These are phyloP conservation scores for Cepaea hortensis DNA, from an alignment of 2,888 invertebrate species.

Conservation along the genomic window DNA sequence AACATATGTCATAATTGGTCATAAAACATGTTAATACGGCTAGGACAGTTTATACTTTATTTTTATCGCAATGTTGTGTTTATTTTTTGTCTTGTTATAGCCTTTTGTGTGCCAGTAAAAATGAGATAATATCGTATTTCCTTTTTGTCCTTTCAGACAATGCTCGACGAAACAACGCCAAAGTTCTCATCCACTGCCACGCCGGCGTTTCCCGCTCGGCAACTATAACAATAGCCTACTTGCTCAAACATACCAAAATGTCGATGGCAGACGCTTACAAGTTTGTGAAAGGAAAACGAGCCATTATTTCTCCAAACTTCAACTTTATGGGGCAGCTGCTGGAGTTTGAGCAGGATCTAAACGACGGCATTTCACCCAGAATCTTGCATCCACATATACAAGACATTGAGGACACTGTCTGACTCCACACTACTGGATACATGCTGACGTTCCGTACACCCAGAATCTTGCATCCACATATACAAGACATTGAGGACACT, in stretches of 20 bases:
- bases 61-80: too few relatives aligned
- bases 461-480: constrained; percentile 38
- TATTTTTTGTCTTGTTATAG: too few relatives aligned
- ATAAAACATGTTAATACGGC: too few relatives aligned
- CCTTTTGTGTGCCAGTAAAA: too few relatives aligned
- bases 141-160: constrained; percentile 79
- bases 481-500: too few relatives aligned
- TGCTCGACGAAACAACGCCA: constrained; percentile 83
- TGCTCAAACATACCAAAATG: constrained; percentile 89
- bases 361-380: constrained; percentile 60
- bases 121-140: background rate
- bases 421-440: constrained; percentile 9
- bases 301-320: constrained; percentile 94
- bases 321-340: constrained; percentile 94
- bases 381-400: constrained; percentile 57
- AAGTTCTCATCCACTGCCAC: constrained; percentile 94
- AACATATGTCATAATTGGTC: too few relatives aligned
- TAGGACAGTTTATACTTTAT: too few relatives aligned
- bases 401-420: constrained; percentile 54
- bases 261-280: constrained; percentile 91
- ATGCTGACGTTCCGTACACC: constrained; percentile 31
- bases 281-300: constrained; percentile 88
- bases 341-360: constrained; percentile 84
- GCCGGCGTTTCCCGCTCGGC: constrained; percentile 96
- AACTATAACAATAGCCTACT: constrained; percentile 94